Conservation (phyloP, 2,797 vertebrate genomes). For the Scomberomorus guttatus region DNA sequence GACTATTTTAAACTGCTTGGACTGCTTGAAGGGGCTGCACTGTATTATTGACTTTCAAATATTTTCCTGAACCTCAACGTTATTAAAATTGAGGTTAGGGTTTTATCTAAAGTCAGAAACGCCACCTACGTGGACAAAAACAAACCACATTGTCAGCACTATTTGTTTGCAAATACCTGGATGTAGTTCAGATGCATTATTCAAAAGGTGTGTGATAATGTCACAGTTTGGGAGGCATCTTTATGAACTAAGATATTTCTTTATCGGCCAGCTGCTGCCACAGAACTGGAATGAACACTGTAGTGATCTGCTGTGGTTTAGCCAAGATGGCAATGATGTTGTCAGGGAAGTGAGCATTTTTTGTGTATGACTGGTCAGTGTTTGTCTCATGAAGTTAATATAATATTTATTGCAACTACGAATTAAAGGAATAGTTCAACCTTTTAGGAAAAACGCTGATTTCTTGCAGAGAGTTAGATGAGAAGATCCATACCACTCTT, state of each 20-base stretch:
- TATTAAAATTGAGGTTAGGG: neutral
- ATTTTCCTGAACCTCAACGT: neutral
- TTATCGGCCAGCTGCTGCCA: neutral
- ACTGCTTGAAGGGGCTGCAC: neutral
- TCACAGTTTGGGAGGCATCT: constrained; percentile 46
- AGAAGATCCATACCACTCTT: neutral
- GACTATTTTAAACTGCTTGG: neutral
- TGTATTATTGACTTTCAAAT: neutral
- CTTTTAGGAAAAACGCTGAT: neutral
- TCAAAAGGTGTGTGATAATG: neutral
- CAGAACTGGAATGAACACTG: constrained; percentile 54
- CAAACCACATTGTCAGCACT: neutral
- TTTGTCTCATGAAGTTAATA: neutral
- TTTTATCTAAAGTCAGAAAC: neutral
- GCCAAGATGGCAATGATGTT: neutral
- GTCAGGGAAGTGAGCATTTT: constrained; percentile 37
- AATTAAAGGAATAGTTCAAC: neutral
- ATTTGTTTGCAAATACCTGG: neutral
- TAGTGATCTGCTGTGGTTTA: neutral
- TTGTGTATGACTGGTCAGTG: neutral
- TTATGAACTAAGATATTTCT: constrained; percentile 7
- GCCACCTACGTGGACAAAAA: neutral
- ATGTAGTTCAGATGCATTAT: neutral
- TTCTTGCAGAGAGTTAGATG: neutral
- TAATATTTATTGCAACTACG: neutral